phyloP scores from a whole-genome alignment of 2,888 invertebrate genomes.

The Spodoptera picta region DNA sequence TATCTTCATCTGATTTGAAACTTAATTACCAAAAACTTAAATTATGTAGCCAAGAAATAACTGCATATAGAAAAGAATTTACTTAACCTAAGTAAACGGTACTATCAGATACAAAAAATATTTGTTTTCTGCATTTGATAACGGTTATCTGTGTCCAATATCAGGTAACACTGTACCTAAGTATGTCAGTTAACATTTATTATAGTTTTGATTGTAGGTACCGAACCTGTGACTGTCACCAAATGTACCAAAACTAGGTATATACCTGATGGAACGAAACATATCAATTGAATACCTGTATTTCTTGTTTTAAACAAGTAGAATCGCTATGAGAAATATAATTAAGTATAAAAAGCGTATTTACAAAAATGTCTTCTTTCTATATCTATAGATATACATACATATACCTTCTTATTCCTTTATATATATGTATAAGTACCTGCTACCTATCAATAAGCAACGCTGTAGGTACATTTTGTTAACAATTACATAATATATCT shows the following conservation, averaged over 20 bases:
- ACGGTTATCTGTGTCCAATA: conserved; percentile 13
- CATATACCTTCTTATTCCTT: neutral
- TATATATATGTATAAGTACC: too few relatives aligned
- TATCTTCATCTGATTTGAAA: neutral
- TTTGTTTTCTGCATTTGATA: conserved; percentile 40
- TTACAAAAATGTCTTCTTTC: conserved; percentile 33
- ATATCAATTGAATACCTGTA: conserved; percentile 39
- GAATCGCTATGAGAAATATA: conserved; percentile 13
- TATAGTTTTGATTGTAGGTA: conserved; percentile 25
- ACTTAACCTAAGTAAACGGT: conserved; percentile 11
- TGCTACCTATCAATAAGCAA: neutral
- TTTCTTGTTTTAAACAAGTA: conserved; percentile 34
- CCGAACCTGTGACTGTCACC: conserved; percentile 14
- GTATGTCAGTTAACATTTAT: conserved; percentile 26
- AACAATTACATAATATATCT: conserved; percentile 2
- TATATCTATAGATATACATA: conserved; percentile 12
- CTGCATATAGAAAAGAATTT: conserved; percentile 27
- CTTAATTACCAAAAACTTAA: conserved; percentile 12
- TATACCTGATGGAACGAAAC: conserved; percentile 33
- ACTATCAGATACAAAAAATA: conserved; percentile 39
- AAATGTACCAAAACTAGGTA: conserved; percentile 18
- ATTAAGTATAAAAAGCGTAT: conserved; percentile 35
- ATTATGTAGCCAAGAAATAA: conserved; percentile 12
- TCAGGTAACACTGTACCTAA: conserved; percentile 17
- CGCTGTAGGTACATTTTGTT: conserved; percentile 28